Conservation (phyloP, 1,140 invertebrate species). For the Tetragnatha versicolor region DNA sequence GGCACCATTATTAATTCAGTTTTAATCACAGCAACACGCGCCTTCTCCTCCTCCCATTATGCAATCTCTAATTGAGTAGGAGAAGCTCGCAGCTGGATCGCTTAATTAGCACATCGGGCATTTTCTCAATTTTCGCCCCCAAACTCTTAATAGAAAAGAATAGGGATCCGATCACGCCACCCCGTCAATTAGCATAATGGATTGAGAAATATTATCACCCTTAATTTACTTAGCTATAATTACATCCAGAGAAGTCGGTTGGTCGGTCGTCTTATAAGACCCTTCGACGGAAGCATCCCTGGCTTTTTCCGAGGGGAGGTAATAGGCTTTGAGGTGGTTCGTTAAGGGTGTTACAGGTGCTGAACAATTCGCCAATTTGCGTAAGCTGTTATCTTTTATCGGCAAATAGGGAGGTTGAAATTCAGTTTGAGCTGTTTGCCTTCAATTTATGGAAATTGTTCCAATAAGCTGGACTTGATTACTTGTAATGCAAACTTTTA, state of each 20-base stretch:
- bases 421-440: no score
- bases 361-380: no score
- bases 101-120: conserved; percentile 32
- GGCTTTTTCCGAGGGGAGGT: no score
- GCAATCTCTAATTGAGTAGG: conserved; percentile 31
- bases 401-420: no score
- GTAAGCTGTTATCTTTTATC: no score
- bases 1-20: conserved; percentile 16
- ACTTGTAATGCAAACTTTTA: no score
- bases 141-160: conserved; percentile 2
- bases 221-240: conserved; percentile 39
- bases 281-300: no score
- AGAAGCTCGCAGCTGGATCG: conserved; percentile 9
- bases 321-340: no score
- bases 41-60: conserved; percentile 23
- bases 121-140: conserved; percentile 22
- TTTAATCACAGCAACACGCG: neutral
- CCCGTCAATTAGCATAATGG: conserved; percentile 36
- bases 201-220: conserved; percentile 27
- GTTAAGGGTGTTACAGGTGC: no score
- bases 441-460: no score
- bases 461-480: no score
- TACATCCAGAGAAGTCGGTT: neutral
- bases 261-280: no score
- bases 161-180: conserved; percentile 1